Conservation (phyloP, 2,888 invertebrate genomes). For the Matsumyia berberina region DNA sequence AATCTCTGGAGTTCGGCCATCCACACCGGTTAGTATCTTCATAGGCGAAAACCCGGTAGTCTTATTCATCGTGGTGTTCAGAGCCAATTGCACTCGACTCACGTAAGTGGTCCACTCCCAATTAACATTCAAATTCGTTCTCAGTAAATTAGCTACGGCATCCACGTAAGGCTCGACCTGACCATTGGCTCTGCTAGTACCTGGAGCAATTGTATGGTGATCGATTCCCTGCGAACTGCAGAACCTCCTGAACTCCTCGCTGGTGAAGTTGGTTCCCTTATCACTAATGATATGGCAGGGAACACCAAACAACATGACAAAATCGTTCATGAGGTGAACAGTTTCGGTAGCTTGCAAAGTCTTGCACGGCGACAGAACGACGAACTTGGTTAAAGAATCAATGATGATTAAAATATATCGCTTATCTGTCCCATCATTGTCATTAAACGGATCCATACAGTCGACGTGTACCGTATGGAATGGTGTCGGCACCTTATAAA, state of each 20-base stretch:
- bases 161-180: constrained; percentile 34
- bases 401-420: constrained; percentile 34
- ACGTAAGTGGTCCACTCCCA: constrained; percentile 27
- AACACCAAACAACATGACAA: too few relatives aligned
- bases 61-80: constrained; percentile 35
- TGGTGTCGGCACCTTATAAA: too few relatives aligned
- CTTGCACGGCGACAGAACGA: too few relatives aligned
- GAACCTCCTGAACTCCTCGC: constrained; percentile 14
- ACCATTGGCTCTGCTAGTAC: too few relatives aligned
- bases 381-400: constrained; percentile 68
- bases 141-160: constrained; percentile 26
- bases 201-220: constrained; percentile 39
- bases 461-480: too few relatives aligned
- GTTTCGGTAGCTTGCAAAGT: too few relatives aligned
- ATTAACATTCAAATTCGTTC: constrained; percentile 17
- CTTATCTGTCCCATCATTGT: too few relatives aligned
- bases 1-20: constrained; percentile 27
- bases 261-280: constrained; percentile 46
- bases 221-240: constrained; percentile 27
- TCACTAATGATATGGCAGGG: too few relatives aligned
- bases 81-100: constrained; percentile 28
- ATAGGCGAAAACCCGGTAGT: constrained; percentile 35
- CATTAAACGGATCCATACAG: too few relatives aligned
- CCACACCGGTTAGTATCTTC: constrained; percentile 17
- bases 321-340: too few relatives aligned